Evolutionary conservation across 2,888 invertebrate genomes (phyloP), one percentile per base, ranked within the genome.

Genomic region (Eristalinus aeneus): DNA sequence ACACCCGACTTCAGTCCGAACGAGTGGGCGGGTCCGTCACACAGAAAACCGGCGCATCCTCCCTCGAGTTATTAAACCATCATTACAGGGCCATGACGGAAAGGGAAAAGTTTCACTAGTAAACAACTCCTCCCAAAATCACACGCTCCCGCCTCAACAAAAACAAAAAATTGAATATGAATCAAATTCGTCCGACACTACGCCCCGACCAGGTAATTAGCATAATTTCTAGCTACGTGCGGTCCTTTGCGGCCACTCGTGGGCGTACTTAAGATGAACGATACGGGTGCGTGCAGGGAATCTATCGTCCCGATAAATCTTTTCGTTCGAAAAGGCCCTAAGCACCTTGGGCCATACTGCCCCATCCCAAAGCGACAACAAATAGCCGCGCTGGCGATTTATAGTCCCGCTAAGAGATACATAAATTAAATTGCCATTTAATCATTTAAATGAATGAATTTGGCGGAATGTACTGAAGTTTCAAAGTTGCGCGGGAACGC

Each of bases 371-470:
- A 5, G 27, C 27, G 53, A 69, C 53, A 76, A 36, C 61, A 63
- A 32, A 27, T 60, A 22, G 65, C 20, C 31, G 53, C 20, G 22
- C n/a, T 46, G 8, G 61, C 58, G 68, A 81, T 85, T 85, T 85
- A 85, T 85, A 32, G 60, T 68, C 63, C 27, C 54, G 75, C 81
- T 81, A 81, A 85, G 73, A 85, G 85, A 72, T 67, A 73, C 72
- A 79, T 79, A 79, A 79, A 79, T 79, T 60, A 79, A 53, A 81
- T 85, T 68, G 63, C 72, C 69, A 76, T 85, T 81, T 81, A 85
- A 81, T 85, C 85, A 85, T 85, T 81, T 76, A 68, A 81, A 81
- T 81, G 75, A 85, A 81, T 58, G 72, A 73, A 76, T 81, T 73
- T 31, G n/a, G 65, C 27, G 60, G 56, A 72, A 85, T 81, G 80